A percentile compares a stretch with the other conserved stretches of the same genome.
Conservation (phyloP, 2,888 invertebrate species). For the Odontocerum albicorne region DNA sequence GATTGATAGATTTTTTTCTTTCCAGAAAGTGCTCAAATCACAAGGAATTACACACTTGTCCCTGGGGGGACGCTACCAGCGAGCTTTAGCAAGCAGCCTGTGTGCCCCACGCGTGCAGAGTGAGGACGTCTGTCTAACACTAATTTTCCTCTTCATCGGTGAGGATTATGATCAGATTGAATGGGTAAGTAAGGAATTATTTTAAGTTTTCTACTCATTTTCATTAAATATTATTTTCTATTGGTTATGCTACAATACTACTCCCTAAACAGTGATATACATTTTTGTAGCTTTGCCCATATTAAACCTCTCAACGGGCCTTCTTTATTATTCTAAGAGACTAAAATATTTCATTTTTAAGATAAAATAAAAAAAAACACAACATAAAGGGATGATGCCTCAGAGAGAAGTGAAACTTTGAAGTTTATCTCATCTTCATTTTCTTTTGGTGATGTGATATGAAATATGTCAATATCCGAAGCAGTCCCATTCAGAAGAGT, state of each 20-base stretch:
- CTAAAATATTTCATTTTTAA: too few species aligned
- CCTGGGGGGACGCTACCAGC: slow-evolving; percentile 40
- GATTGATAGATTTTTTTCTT: too few species aligned
- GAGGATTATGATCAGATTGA: slow-evolving; percentile 52
- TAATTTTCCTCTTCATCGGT: slow-evolving; percentile 46
- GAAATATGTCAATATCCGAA: too few species aligned
- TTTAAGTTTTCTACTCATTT: not conserved
- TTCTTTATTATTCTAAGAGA: too few species aligned
- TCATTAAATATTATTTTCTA: not conserved
- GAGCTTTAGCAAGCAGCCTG: slow-evolving; percentile 38
- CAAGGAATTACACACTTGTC: slow-evolving; percentile 44
- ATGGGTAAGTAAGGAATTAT: slow-evolving; percentile 43
- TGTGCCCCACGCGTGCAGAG: slow-evolving; percentile 38
- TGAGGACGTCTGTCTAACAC: slow-evolving; percentile 46
- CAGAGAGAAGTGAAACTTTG: too few species aligned
- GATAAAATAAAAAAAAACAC: too few species aligned
- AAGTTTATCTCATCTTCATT: too few species aligned
- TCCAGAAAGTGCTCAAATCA: slow-evolving; percentile 41
- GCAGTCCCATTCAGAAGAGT: too few species aligned
- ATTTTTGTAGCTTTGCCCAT: not conserved
- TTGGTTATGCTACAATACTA: too few species aligned
- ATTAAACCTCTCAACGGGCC: too few species aligned
- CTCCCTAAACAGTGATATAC: not conserved
- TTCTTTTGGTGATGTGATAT: too few species aligned
- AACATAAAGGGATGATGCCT: too few species aligned